Base-by-base conservation (phyloP, 2,888 invertebrate species). In the Amphipoea lucens region DNA sequence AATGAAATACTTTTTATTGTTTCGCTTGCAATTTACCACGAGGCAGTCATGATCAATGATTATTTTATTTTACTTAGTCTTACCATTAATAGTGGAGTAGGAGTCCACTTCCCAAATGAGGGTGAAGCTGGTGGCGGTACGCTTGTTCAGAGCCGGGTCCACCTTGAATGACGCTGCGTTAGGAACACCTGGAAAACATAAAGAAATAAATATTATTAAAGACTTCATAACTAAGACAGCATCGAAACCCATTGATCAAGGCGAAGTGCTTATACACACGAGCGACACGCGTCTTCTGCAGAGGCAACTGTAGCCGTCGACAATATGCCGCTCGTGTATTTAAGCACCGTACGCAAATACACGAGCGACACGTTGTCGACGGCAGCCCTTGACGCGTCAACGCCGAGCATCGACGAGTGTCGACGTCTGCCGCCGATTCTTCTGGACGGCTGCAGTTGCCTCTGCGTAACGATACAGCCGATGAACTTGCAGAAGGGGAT, bases 41-140 rank as follows among this genome's bases (percentile, higher is more conserved):
- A n/a, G 48, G 29, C 29, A 29, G 29, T 29, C 29, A 29, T 29
- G 29, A 29, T 29, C 29, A 29, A 29, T 29, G 29, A 29, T 29
- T 29, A 29, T 29, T 29, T 29, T 29, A 29, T 29, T 29, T 29
- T 29, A 29, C n/a, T n/a, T 29, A 29, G 29, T 29, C 91, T 98
- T 97, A 95, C 98, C 98, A 89, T 98, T 98, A 74, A 98, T 98
- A 1, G 98, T 97, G 57, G 98, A 98, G 93, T 98, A 98, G 77
- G 98, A 98, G 91, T 98, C 98, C 0, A 98, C 98, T 92, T 98
- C 98, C 98, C 98, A 99, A 74, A 98, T 97, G 4, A 99, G 96
- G 11, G 97, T 98, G 92, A 98, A 98, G 48, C 98, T 97, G 77
- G 93, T 97, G 70, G 96, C 91, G 0, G 94, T 97, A 4, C 93